A percentile compares a stretch with the other conserved stretches of the same genome.
Conservation (phyloP, 2,797 vertebrate genomes). For the Sebastes oblongus region DNA sequence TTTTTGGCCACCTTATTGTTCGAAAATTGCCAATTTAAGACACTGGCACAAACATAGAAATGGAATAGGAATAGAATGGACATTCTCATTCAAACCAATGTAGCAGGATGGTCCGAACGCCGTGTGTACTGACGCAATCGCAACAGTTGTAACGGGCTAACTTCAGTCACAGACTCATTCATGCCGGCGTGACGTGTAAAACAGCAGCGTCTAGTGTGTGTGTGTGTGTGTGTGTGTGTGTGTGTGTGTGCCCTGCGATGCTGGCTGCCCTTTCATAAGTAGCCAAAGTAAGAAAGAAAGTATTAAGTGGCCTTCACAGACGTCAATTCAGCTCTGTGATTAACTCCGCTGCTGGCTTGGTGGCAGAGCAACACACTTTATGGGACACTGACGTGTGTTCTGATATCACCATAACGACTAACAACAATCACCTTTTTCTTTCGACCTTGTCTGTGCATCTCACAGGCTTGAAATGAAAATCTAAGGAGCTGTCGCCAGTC, state of each 20-base stretch:
- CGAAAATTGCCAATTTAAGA: background rate
- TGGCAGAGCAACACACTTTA: background rate
- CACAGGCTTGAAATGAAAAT: background rate
- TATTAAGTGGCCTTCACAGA: background rate
- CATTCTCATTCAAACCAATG: no score
- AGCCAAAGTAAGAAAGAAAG: no score
- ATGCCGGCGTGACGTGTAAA: no score
- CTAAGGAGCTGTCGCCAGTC: background rate
- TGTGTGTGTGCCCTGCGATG: no score
- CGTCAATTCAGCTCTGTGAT: background rate
- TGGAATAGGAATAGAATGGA: background rate
- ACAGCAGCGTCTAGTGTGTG: no score
- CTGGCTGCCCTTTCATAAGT: no score
- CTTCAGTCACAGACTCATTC: no score
- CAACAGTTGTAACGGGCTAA: no score
- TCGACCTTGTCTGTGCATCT: background rate
- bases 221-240: no score
- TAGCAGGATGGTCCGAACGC: background rate
- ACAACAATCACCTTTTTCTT: no score
- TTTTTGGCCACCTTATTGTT: background rate
- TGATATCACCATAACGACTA: background rate
- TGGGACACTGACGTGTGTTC: background rate
- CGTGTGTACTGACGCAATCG: background rate
- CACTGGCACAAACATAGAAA: background rate
- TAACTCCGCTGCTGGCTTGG: background rate